Percentiles rank a stretch among this genome's conserved stretches.
phyloP scores from a whole-genome alignment of 1,140 invertebrate species.

The Drosophila virilis region DNA sequence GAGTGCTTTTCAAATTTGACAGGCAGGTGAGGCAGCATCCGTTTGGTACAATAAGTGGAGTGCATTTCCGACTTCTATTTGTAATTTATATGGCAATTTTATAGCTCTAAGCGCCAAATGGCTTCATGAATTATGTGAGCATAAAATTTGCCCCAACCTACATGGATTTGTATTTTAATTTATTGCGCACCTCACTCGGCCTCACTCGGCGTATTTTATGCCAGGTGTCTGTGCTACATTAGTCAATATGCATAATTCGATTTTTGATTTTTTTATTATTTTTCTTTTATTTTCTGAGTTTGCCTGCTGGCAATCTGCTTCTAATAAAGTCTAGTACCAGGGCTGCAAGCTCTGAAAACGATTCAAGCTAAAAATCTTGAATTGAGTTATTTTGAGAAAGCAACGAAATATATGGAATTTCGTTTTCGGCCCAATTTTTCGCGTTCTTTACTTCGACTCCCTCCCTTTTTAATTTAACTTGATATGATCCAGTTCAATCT shows the following conservation, averaged over 20 bases:
- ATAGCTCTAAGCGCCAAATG: slow-evolving; percentile 43
- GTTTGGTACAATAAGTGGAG: background rate
- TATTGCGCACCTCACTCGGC: slow-evolving; percentile 10
- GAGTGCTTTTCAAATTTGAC: slow-evolving; percentile 8
- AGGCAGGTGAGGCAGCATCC: slow-evolving; percentile 5
- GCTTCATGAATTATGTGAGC: slow-evolving; percentile 50
- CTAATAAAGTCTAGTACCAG: too few species aligned
- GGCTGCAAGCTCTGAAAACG: too few species aligned
- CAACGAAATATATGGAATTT: too few species aligned
- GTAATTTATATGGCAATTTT: slow-evolving; percentile 67
- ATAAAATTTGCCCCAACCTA: slow-evolving; percentile 24
- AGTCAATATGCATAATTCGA: slow-evolving; percentile 27
- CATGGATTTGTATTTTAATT: slow-evolving; percentile 50
- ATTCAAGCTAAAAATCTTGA: too few species aligned
- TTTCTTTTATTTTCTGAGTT: too few species aligned
- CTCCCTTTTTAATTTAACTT: too few species aligned
- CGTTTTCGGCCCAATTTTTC: too few species aligned
- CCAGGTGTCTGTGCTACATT: slow-evolving; percentile 13
- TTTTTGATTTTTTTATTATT: slow-evolving; percentile 13
- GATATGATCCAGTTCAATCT: too few species aligned
- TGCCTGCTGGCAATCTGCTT: too few species aligned
- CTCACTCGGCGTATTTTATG: background rate
- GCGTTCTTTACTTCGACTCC: too few species aligned
- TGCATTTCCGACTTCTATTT: slow-evolving; percentile 21
- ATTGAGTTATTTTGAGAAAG: too few species aligned